These are phyloP conservation scores for Scomber colias DNA, from an alignment of 2,113 vertebrate genomes.

Conservation along the genomic window DNA sequence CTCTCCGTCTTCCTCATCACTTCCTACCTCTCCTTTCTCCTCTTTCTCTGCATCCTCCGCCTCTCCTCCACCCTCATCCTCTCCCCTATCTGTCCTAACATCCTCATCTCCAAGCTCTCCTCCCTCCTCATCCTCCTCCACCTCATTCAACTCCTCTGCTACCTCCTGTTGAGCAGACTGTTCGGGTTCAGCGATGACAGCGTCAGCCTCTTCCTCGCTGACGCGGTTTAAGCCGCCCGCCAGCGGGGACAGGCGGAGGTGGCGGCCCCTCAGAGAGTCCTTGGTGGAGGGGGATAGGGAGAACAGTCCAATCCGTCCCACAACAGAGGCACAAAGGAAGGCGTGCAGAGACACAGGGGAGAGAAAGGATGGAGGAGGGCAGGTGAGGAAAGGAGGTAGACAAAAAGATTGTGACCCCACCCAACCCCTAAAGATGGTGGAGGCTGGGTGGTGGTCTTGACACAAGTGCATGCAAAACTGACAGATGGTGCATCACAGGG, in stretches of 20 bases:
- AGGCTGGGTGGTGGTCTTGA: not conserved
- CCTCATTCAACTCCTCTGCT: slow-evolving; percentile 47
- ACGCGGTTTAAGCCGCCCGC: slow-evolving; percentile 47
- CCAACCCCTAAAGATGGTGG: not conserved
- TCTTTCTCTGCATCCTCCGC: slow-evolving; percentile 11
- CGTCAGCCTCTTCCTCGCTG: slow-evolving; percentile 38
- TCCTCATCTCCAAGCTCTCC: not conserved
- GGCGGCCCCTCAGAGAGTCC: slow-evolving; percentile 72
- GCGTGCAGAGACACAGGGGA: slow-evolving; percentile 59
- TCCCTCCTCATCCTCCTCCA: slow-evolving; percentile 8
- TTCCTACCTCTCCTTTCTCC: slow-evolving; percentile 29
- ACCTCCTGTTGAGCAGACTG: slow-evolving; percentile 19
- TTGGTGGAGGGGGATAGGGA: slow-evolving; percentile 49
- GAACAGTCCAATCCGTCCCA: slow-evolving; percentile 49
- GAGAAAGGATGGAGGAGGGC: slow-evolving; percentile 48
- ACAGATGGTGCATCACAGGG: not conserved
- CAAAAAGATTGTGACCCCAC: slow-evolving; percentile 18
- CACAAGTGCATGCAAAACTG: slow-evolving; percentile 37
- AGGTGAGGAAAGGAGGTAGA: slow-evolving; percentile 44
- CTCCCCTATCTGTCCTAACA: not conserved
- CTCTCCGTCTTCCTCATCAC: not conserved
- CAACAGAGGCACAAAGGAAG: slow-evolving; percentile 49
- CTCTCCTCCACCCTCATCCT: not conserved
- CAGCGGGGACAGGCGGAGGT: slow-evolving; percentile 53
- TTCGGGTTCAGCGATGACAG: slow-evolving; percentile 18